Evolutionary conservation across 2,888 invertebrate species (phyloP).

Genomic region (Dromius quadrimaculatus): DNA sequence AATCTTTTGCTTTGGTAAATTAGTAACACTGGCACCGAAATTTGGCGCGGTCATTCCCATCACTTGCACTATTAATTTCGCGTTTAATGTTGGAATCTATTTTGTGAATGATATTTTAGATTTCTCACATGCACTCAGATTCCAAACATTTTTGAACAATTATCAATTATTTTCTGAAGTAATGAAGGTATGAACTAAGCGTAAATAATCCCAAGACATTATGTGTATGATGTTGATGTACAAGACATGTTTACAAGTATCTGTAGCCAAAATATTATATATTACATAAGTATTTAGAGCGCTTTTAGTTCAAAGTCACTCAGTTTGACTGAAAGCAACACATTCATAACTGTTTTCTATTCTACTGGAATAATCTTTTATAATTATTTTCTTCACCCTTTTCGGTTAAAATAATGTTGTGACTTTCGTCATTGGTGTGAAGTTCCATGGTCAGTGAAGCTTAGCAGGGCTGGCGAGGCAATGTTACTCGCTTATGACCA

Average conservation of each 20-base stretch:
- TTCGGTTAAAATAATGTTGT: not conserved
- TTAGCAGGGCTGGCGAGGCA: not conserved
- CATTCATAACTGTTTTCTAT: not conserved
- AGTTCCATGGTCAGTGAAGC: constrained; percentile 20
- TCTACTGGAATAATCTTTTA: no score
- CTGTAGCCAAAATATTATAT: constrained; percentile 20
- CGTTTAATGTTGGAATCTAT: constrained; percentile 22
- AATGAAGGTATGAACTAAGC: no score
- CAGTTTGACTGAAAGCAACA: not conserved
- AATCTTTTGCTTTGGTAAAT: constrained; percentile 41
- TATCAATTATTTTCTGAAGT: no score
- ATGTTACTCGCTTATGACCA: not conserved
- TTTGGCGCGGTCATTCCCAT: constrained; percentile 12
- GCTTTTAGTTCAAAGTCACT: constrained; percentile 30
- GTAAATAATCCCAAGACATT: no score
- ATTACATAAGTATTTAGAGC: constrained; percentile 34
- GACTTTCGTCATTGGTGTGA: not conserved
- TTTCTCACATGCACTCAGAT: no score
- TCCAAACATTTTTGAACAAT: no score
- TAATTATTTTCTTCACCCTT: not conserved
- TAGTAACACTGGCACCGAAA: constrained; percentile 36
- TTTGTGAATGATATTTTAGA: constrained; percentile 15
- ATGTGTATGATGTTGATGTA: constrained; percentile 28
- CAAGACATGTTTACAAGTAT: constrained; percentile 24
- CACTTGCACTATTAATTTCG: constrained; percentile 34